Base-by-base conservation (phyloP, 1,140 invertebrate species). In the Drosophila melanica region DNA sequence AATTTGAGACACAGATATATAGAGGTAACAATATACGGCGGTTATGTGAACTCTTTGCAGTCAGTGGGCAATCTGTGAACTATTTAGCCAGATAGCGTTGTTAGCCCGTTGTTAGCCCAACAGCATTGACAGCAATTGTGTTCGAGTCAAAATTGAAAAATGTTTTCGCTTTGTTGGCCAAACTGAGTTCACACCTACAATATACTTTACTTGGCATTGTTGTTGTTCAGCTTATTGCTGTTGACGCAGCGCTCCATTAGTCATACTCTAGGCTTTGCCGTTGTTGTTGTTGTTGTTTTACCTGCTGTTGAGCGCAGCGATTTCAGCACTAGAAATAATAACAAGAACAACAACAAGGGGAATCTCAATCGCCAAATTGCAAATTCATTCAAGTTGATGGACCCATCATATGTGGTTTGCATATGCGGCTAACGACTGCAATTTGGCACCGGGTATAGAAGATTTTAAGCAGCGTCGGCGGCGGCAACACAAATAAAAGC, bases 181-280 rank as follows among this genome's bases (percentile, higher is more conserved):
- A 81, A 59, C 69, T 54, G 60, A 67, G 30, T 77, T 81, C 62
- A 71, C 81, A 85, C 81, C 81, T 78, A 81, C 81, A 71, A 78
- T 37, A 77, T 75, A 77, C 60, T 50, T 74, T 47, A 55, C 54
- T 33, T 39, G 54, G 68, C 59, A 66, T 68, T 47, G 74, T 64
- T 65, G 67, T 62, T 48, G 55, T 55, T 47, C 5, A 27, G 27
- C 62, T 33, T 30, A 11, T 23, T 54, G 14, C 30, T 23, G 50
- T 42, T 58, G 62, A 71, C 51, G 44, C 51, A 65, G 51, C 68
- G 37, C 35, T 41, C 44, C 60, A 77, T 84, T 81, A 86, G 74
- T 85, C 81, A 85, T 81, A 44, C 18, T 20, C 18, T 20, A 20
- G 41, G 11, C 41, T 37, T 33, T 18, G 16, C 6, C 16, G n/a